These are phyloP conservation scores for Rynchops niger DNA, from an alignment of 2,113 vertebrate species.

Conservation along the genomic window DNA sequence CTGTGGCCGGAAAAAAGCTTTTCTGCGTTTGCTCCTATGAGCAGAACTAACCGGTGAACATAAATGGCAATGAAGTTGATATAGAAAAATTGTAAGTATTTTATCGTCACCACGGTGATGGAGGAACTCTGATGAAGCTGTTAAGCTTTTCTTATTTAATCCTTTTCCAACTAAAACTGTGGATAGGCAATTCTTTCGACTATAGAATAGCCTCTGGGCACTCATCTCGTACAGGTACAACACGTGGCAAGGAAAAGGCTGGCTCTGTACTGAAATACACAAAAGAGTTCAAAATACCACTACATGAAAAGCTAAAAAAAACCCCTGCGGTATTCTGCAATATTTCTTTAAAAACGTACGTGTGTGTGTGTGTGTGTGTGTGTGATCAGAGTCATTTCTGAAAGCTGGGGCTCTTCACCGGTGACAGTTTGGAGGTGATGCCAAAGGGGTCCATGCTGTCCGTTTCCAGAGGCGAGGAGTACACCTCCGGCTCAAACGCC, in stretches of 20 bases:
- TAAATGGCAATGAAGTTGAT: neutral
- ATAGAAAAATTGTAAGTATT: neutral
- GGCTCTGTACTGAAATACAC: neutral
- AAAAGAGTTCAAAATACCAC: neutral
- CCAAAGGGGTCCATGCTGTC: slow-evolving; percentile 88
- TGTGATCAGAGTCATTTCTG: slow-evolving; percentile 75
- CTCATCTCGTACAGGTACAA: neutral
- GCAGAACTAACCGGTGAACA: neutral
- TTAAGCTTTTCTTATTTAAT: neutral
- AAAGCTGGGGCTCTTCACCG: slow-evolving; percentile 88
- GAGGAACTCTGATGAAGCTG: neutral
- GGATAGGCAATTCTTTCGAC: neutral
- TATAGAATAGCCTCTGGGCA: neutral
- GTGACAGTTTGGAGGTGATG: slow-evolving; percentile 75
- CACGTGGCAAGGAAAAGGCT: neutral
- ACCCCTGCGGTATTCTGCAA: neutral
- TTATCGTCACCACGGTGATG: neutral
- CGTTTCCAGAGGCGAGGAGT: slow-evolving; percentile 57
- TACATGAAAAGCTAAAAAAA: slow-evolving; percentile 24
- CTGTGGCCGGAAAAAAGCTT: neutral
- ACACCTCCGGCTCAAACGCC: slow-evolving; percentile 1
- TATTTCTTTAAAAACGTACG: accelerated
- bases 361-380: accelerated
- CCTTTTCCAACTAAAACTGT: neutral
- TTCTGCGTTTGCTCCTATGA: neutral